Base-by-base conservation (phyloP, 2,888 invertebrate species). In the Brachylomia viminalis region DNA sequence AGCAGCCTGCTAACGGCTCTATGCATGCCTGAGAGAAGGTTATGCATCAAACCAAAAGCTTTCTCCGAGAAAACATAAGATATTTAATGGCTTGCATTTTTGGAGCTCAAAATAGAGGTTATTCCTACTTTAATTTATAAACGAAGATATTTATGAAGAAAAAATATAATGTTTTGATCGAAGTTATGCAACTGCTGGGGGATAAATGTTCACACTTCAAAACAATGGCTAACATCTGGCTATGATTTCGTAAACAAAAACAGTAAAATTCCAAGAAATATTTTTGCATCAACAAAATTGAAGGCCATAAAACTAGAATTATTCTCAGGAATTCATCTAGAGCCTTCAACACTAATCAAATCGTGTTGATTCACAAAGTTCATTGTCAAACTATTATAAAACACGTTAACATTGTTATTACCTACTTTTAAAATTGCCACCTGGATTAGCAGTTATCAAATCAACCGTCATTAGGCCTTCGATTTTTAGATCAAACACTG, bases 351-450 rank as follows among this genome's bases (percentile, higher is more conserved):
- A 33, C 4, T 59, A 33, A 66, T 54, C 49, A 42, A 79, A 68
- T 15, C 62, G 6, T 17, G 27, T 64, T 58, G 10, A 45, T 72
- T 33, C 42, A 33, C 38, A 68, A 85, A 76, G 67, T 82, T 83
- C 71, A 85, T 68, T 83, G 83, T 77, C 77, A 68, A 76, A 56
- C n/a, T 17, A 47, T 47, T 47, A 62, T 45, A 59, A 59, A 68
- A 62, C 59, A 33, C 8, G 52, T 81, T 64, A 54, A 45, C 42
- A 56, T 62, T 70, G n/a, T 65, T 49, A 30, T 61, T 54, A 61
- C 61, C 73, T 82, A 61, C 61, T 73, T 82, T 17, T 52, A 69
- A 77, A 72, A 65, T 77, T 49, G 49, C 47, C 23, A 67, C 52
- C n/a, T 61, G 42, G 54, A 72, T 73, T 71, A 72, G 17, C 33